Percentiles rank a stretch among this genome's conserved stretches.
These are phyloP conservation scores for Gavialis gangeticus DNA, from an alignment of 2,113 vertebrate genomes.

Conservation along the genomic window DNA sequence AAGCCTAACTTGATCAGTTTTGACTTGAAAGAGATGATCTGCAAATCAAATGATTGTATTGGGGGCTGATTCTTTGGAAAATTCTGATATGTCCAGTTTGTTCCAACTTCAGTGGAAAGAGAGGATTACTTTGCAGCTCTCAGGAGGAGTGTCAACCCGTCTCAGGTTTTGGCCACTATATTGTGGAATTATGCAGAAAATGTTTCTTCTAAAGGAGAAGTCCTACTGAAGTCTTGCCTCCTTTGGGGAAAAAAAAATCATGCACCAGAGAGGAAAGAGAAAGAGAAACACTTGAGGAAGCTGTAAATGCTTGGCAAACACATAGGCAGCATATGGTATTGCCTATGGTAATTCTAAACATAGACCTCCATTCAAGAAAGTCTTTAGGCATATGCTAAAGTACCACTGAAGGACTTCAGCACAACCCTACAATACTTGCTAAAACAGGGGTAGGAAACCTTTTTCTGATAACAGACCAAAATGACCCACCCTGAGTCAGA, in stretches of 20 bases:
- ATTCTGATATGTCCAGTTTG: neutral
- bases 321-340: neutral
- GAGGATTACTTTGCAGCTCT: neutral
- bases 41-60: neutral
- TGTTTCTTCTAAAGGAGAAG: neutral
- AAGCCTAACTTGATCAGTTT: neutral
- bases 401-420: neutral
- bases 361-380: neutral
- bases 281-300: fast-evolving
- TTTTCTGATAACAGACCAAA: no score
- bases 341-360: neutral
- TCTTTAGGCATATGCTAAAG: neutral
- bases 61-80: neutral
- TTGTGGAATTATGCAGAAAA: neutral
- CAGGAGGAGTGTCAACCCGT: neutral
- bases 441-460: no score
- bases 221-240: neutral
- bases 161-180: neutral
- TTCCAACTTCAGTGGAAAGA: neutral
- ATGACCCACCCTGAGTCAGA: no score
- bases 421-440: no score
- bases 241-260: neutral
- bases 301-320: neutral
- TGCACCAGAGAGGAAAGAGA: neutral
- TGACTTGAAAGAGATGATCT: neutral